These are phyloP conservation scores for Rhagologus leucostigma DNA, from an alignment of 2,113 vertebrate species.

Conservation along the genomic window DNA sequence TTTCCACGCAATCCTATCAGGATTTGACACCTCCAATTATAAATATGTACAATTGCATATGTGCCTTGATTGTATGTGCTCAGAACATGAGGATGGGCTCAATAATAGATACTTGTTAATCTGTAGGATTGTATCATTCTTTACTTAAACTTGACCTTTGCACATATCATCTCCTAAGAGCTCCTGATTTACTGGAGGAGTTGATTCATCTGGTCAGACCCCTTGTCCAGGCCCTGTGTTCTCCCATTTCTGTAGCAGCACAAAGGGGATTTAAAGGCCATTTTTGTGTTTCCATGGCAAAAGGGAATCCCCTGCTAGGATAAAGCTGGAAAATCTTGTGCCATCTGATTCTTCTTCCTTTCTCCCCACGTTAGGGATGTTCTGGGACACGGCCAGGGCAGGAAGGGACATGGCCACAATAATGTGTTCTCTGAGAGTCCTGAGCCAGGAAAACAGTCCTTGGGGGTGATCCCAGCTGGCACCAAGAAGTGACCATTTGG, in stretches of 20 bases:
- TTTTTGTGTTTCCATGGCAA: constrained; percentile 58
- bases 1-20: neutral
- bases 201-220: neutral
- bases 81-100: neutral
- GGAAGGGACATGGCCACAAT: neutral
- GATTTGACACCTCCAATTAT: rapidly evolving
- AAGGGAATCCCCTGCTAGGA: constrained; percentile 59
- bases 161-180: neutral
- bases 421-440: neutral
- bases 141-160: neutral
- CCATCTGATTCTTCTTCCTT: neutral
- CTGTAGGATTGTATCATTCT: neutral
- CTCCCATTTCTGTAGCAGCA: neutral
- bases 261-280: constrained; percentile 57
- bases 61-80: neutral
- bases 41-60: rapidly evolving
- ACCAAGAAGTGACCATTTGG: constrained; percentile 22
- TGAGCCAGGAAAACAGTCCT: constrained; percentile 31
- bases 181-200: neutral
- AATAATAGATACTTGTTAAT: neutral
- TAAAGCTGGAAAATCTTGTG: neutral
- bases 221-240: neutral
- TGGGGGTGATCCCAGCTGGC: constrained; percentile 53
- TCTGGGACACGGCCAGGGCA: constrained; percentile 28
- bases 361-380: neutral